These are phyloP conservation scores for Drosophila malerkotliana DNA, from an alignment of 1,140 invertebrate species.

Conservation along the genomic window DNA sequence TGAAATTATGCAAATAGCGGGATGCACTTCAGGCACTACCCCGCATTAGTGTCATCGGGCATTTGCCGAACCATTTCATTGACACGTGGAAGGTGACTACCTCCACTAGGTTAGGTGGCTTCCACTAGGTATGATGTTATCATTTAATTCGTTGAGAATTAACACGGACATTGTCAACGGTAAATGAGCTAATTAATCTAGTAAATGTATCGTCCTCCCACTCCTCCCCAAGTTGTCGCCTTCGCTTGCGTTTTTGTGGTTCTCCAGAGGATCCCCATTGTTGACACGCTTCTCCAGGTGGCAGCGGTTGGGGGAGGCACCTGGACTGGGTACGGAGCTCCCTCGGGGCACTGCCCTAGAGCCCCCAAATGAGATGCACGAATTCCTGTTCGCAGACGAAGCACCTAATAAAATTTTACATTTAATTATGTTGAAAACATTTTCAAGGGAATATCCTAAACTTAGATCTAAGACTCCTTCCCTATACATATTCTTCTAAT, in stretches of 20 bases:
- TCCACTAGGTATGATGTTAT: slow-evolving; percentile 64
- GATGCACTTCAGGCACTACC: slow-evolving; percentile 22
- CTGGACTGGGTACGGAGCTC: slow-evolving; percentile 2
- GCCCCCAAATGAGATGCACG: slow-evolving; percentile 71
- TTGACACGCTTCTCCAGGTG: slow-evolving; percentile 47
- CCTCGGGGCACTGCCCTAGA: slow-evolving; percentile 60
- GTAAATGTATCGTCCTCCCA: slow-evolving; percentile 65
- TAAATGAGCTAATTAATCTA: slow-evolving; percentile 84
- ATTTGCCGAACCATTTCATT: slow-evolving; percentile 60
- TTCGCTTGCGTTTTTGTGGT: slow-evolving; percentile 72
- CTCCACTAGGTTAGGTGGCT: not conserved
- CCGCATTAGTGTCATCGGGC: slow-evolving; percentile 74
- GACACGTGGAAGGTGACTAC: slow-evolving; percentile 37
- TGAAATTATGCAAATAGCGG: slow-evolving; percentile 73
- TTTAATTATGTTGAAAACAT: slow-evolving; percentile 66
- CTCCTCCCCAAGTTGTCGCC: not conserved
- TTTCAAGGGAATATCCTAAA: slow-evolving; percentile 19
- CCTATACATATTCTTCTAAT: not conserved
- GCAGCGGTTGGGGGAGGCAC: not conserved
- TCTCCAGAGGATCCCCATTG: slow-evolving; percentile 65
- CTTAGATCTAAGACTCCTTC: not conserved
- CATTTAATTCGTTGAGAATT: slow-evolving; percentile 83
- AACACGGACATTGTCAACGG: slow-evolving; percentile 83
- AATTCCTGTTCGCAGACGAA: slow-evolving; percentile 20
- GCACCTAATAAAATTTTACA: slow-evolving; percentile 69